These are phyloP conservation scores for Coelinius sp. DNA, from an alignment of 2,888 invertebrate genomes.

Conservation along the genomic window DNA sequence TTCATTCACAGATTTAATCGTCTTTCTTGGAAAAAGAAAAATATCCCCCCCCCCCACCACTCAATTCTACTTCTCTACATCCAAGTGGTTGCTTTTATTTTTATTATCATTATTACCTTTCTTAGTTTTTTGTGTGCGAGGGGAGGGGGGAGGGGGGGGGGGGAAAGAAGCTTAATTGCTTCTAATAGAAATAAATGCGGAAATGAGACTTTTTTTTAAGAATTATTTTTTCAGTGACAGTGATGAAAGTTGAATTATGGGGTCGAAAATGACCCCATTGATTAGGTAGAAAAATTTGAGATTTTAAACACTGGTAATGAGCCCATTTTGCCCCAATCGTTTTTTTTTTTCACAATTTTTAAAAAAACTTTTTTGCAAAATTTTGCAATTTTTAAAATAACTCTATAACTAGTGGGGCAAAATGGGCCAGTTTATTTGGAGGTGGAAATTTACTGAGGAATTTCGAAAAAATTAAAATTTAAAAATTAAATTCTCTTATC, in stretches of 20 bases:
- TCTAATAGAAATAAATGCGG: slow-evolving; percentile 3
- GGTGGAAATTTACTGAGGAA: too few species aligned
- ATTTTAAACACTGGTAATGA: background rate
- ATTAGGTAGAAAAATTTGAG: background rate
- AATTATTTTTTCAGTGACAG: too few species aligned
- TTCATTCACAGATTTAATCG: slow-evolving; percentile 65
- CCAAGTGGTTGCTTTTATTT: slow-evolving; percentile 1
- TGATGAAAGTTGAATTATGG: too few species aligned
- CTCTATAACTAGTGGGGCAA: too few species aligned
- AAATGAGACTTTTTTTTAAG: too few species aligned
- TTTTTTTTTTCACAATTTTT: background rate
- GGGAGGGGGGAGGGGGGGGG: background rate
- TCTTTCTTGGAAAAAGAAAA: slow-evolving; percentile 54
- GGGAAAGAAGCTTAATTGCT: background rate
- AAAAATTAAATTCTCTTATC: too few species aligned
- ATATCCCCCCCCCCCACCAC: background rate
- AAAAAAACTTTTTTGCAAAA: slow-evolving; percentile 30
- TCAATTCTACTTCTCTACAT: background rate
- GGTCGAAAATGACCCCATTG: too few species aligned
- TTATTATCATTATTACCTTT: background rate
- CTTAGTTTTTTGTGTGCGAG: background rate
- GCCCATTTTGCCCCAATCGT: slow-evolving; percentile 25
- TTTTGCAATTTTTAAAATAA: too few species aligned
- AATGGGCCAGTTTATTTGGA: too few species aligned
- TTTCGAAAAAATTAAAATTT: too few species aligned